Conservation (phyloP, 2,888 invertebrate species). For the Callyntrura sp. region DNA sequence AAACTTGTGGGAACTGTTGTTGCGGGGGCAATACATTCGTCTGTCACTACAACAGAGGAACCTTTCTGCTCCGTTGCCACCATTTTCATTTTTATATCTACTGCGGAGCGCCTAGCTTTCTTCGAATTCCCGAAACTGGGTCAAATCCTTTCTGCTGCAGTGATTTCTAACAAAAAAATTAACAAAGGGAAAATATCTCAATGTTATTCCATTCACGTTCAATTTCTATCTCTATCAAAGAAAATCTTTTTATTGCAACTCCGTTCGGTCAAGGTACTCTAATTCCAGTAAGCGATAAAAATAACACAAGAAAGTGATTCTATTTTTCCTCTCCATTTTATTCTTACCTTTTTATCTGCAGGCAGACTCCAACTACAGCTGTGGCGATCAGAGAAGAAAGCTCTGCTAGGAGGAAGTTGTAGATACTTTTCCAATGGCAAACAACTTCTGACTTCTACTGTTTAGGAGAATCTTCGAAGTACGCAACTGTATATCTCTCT, state of each 20-base stretch:
- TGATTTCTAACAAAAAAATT: background rate
- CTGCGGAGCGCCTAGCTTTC: slow-evolving; percentile 20
- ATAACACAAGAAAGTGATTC: too few relatives aligned
- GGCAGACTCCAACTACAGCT: too few relatives aligned
- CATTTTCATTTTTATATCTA: background rate
- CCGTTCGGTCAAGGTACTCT: background rate
- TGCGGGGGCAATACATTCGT: too few relatives aligned
- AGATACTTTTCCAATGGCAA: too few relatives aligned
- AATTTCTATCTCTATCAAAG: background rate
- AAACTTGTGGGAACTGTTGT: too few relatives aligned
- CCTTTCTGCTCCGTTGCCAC: slow-evolving; percentile 8
- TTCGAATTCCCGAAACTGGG: background rate
- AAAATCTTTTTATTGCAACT: background rate
- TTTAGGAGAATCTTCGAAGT: too few relatives aligned
- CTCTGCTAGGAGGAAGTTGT: too few relatives aligned
- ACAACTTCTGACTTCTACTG: too few relatives aligned
- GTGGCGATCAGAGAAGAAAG: too few relatives aligned
- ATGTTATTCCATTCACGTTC: background rate
- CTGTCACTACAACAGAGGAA: slow-evolving; percentile 31
- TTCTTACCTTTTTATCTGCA: too few relatives aligned
- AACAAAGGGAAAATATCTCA: background rate
- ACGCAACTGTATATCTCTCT: too few relatives aligned
- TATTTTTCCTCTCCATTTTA: background rate
- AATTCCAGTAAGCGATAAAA: background rate
- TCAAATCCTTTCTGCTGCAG: background rate